Evolutionary conservation across 2,888 invertebrate genomes (phyloP), one percentile per base, ranked within the genome.

Genomic region (Caenorhabditis japonica): DNA sequence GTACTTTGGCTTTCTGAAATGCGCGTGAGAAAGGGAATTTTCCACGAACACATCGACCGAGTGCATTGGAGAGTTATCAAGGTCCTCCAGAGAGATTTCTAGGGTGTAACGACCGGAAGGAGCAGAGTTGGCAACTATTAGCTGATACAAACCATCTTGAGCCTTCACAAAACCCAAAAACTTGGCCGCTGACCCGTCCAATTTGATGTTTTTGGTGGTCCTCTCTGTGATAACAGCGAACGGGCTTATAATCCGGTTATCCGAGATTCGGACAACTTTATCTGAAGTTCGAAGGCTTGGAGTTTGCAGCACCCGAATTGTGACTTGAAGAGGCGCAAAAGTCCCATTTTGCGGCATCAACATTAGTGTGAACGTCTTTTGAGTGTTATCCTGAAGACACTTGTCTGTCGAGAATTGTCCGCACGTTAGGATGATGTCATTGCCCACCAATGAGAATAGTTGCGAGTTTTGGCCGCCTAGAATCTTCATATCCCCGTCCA

Each of bases 241-340:
- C 7, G 79, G 74, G 23, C 66, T 74, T 19, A 79, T 66, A 7
- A 82, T 68, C n/a, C 75, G 49, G 30, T 77, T 78, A 47, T 81
- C 75, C 3, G 69, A 69, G 12, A 83, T 72, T 25, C 75, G 19
- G 1, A 83, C 21, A 7, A 77, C 66, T 3, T 75, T 51, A 43
- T 82, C 82, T 5, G 80, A 75, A 13, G 78, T 59, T 30, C 75
- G 39, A 15, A 83, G 44, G 13, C 19, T 47, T 4, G 83, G 68
- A 12, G 49, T 23, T 41, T 72, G 53, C 36, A 59, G 64, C 10
- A 82, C 75, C 7, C 47, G 27, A 30, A 82, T 71, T 3, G 71
- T 69, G 4, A 83, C 72, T 68, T 79, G 58, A 1, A 43, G 39
- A n/a, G 71, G 60, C 7, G 36, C 23, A 13, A 68, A 34, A 21